A percentile compares a stretch with the other conserved stretches of the same genome.
Conservation (phyloP, 2,797 vertebrate species). For the Acanthiza pusilla region DNA sequence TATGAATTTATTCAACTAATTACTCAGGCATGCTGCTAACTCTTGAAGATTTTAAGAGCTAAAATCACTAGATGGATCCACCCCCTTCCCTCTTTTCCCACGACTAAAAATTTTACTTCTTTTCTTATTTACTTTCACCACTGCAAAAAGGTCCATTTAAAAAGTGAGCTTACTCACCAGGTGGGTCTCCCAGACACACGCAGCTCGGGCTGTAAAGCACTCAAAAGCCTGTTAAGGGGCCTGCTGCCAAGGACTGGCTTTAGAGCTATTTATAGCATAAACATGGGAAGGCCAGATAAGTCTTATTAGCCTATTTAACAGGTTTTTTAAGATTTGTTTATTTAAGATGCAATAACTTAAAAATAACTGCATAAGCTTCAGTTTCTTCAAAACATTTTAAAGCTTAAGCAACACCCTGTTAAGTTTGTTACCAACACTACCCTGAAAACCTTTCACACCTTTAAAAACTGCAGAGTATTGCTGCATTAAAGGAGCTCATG, state of each 20-base stretch:
- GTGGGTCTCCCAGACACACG: not conserved
- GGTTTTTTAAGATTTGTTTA: conserved; percentile 39
- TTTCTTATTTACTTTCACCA: not conserved
- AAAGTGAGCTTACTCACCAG: conserved; percentile 12
- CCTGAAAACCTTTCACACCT: not conserved
- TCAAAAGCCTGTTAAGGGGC: conserved; percentile 35
- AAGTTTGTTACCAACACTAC: not conserved
- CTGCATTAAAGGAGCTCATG: not conserved
- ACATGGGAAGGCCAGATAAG: conserved; percentile 46
- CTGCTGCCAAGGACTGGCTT: conserved; percentile 49
- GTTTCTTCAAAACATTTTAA: conserved; percentile 15
- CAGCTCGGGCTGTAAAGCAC: conserved; percentile 30
- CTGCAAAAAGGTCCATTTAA: not conserved
- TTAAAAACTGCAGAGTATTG: not conserved
- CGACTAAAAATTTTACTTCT: not conserved
- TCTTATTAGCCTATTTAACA: conserved; percentile 55
- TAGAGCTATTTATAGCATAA: conserved; percentile 61
- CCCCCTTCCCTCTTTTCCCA: not conserved
- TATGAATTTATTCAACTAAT: not conserved
- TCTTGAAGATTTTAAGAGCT: not conserved
- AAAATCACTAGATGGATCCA: not conserved
- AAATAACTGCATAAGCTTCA: not conserved
- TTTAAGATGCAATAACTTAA: conserved; percentile 38
- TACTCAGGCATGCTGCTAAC: not conserved
- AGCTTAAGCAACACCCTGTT: not conserved